phyloP scores from a whole-genome alignment of 2,113 vertebrate species.

The Malurus elegans region DNA sequence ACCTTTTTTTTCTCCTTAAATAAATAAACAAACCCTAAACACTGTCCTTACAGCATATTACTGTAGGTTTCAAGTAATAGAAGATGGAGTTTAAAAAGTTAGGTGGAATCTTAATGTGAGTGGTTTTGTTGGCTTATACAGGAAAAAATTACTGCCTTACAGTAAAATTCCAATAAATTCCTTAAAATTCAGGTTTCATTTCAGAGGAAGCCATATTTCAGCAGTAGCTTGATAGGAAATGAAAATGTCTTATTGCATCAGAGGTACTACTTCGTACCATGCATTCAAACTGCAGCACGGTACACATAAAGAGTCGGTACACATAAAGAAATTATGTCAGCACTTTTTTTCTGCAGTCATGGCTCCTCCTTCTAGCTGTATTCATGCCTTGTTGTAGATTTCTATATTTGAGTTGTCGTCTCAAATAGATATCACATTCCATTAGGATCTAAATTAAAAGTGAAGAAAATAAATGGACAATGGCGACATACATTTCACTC shows the following conservation, averaged over 20 bases:
- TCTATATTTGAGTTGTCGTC: not conserved
- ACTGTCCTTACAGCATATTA: not conserved
- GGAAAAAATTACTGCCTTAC: not conserved
- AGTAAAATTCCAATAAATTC: not conserved
- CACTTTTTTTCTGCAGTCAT: not conserved
- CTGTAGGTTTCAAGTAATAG: not conserved
- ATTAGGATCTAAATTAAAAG: not conserved
- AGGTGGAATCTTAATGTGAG: not conserved
- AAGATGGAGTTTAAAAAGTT: not conserved
- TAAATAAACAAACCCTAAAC: not conserved
- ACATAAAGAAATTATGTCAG: not conserved
- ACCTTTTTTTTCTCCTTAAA: not conserved
- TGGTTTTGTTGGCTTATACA: not conserved
- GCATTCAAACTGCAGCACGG: not conserved
- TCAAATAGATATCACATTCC: not conserved
- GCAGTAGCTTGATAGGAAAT: not conserved
- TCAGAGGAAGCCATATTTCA: not conserved
- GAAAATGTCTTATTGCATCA: not conserved
- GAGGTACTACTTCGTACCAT: not conserved
- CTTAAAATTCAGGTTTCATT: not conserved
- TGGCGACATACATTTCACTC: not conserved
- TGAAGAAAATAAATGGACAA: not conserved
- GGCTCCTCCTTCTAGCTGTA: not conserved
- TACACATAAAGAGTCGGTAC: not conserved
- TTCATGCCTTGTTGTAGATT: not conserved